Evolutionary conservation across 2,113 vertebrate species (phyloP).

Genomic region (Hippoglossus stenolepis): DNA sequence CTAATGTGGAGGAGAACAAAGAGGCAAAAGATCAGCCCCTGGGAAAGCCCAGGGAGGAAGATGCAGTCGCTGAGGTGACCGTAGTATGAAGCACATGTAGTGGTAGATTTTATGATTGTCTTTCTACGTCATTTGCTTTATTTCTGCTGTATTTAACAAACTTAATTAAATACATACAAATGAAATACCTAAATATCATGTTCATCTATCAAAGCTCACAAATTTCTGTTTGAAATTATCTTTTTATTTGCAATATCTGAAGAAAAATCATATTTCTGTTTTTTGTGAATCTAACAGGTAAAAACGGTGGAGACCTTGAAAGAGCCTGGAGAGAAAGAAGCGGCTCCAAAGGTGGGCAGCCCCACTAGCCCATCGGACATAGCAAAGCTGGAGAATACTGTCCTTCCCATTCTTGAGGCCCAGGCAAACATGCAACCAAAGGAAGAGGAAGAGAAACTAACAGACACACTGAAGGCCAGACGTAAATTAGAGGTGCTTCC

Average conservation of each 20-base stretch:
- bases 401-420: constrained; percentile 94
- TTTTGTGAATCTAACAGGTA: constrained; percentile 79
- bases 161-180: background rate
- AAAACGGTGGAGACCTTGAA: constrained; percentile 76
- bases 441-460: constrained; percentile 69
- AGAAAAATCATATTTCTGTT: constrained; percentile 2
- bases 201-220: background rate
- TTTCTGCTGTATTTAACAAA: background rate
- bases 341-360: constrained; percentile 83
- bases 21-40: constrained; percentile 45
- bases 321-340: constrained; percentile 76
- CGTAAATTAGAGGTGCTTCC: constrained; percentile 85
- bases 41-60: constrained; percentile 63
- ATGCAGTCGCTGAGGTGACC: constrained; percentile 73
- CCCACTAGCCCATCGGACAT: constrained; percentile 92
- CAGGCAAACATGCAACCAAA: constrained; percentile 83
- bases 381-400: constrained; percentile 93
- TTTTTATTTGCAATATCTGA: background rate
- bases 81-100: constrained; percentile 44
- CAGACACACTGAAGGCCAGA: constrained; percentile 79
- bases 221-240: background rate
- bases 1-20: constrained; percentile 47
- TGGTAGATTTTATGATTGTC: background rate
- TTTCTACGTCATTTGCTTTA: background rate
- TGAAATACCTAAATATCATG: background rate